These are phyloP conservation scores for Neuroscelio doddi DNA, from an alignment of 2,888 invertebrate species.

Conservation along the genomic window DNA sequence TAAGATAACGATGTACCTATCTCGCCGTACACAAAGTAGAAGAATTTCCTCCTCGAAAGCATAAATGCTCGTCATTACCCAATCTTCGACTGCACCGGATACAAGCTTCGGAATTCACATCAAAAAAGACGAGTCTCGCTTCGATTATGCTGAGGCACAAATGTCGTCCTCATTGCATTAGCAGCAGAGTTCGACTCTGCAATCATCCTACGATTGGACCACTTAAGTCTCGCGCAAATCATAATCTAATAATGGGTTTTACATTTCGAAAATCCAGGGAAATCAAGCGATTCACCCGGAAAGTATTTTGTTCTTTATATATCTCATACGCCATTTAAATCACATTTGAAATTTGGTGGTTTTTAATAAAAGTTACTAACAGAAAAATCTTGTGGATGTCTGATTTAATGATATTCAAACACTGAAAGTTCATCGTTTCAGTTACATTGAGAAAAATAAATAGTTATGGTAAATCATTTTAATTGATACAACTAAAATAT, in stretches of 20 bases:
- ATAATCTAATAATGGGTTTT: neutral
- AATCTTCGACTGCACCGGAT: conserved; percentile 7
- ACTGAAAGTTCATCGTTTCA: too few species aligned
- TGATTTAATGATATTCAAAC: too few species aligned
- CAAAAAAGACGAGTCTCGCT: neutral
- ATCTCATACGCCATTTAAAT: too few species aligned
- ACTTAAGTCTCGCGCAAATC: neutral
- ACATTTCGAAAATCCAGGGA: neutral
- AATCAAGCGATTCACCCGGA: too few species aligned
- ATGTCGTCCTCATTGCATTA: neutral
- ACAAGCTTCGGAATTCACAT: conserved; percentile 8
- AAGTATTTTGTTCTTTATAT: too few species aligned
- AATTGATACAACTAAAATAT: too few species aligned
- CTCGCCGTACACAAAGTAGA: conserved; percentile 24
- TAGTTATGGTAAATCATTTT: too few species aligned
- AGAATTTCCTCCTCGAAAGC: conserved; percentile 25
- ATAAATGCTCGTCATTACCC: conserved; percentile 28
- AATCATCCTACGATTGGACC: neutral
- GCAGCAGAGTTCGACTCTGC: neutral
- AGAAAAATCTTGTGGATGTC: too few species aligned
- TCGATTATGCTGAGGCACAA: neutral
- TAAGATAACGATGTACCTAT: conserved; percentile 60
- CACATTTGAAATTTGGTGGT: too few species aligned
- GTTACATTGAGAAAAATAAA: too few species aligned
- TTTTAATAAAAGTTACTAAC: too few species aligned